Evolutionary conservation across 2,888 invertebrate species (phyloP), one percentile per base, ranked within the genome.

Genomic region (Sinopyrophorus schimmeli): DNA sequence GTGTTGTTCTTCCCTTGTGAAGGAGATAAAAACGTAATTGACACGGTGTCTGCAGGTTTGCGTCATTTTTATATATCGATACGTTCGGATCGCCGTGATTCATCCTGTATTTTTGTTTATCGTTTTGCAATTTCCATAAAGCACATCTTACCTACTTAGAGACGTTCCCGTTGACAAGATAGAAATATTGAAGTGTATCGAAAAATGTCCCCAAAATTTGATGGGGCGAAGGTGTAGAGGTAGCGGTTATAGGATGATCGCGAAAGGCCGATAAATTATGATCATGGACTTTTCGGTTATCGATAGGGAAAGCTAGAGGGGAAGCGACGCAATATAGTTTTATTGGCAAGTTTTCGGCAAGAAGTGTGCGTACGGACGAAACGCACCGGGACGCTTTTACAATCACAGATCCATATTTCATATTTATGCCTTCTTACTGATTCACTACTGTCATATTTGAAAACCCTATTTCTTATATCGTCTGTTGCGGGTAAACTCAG

Each of bases 11-110:
- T 60, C 59, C 61, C 61, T 55, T 57, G 47, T 53, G 54, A 44
- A 50, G 55, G 61, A 67, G 69, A 70, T 66, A 69, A 72, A 72
- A 71, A 68, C 66, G 69, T 71, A 72, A 72, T 72, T 71, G 71
- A 71, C 71, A 72, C 69, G 68, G 62, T 68, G 68, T 66, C 69
- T 69, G 66, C 70, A 70, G 70, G 71, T 71, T 69, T 68, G 67
- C 69, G 68, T 71, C 69, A 70, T 70, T 70, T 69, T 69, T 69
- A 70, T 70, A 40, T 32, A 54, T 27, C 41, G 47, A 56, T 41
- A 48, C 53, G 60, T 59, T 61, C 58, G 59, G 58, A 60, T 59
- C 60, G 54, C 50, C 53, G 53, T 54, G 47, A 58, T 58, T 59
- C 54, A 54, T 56, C 50, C 44, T 42, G 47, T 44, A 24, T 53